Evolutionary conservation across 1,140 invertebrate species (phyloP).

Genomic region (Drosophila bipectinata): DNA sequence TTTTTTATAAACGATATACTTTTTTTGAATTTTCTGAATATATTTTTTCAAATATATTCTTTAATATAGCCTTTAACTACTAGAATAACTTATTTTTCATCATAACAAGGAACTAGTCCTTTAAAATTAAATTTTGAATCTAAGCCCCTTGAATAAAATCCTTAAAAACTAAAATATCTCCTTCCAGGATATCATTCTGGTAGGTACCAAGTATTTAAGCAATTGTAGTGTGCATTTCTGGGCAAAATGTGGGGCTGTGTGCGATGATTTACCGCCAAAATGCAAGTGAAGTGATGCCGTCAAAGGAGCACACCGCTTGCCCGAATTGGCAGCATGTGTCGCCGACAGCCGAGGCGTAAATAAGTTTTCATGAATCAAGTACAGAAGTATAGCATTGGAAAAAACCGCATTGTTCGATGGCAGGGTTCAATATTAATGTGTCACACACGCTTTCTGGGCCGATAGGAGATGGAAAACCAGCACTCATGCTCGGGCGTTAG

Average conservation of each 20-base stretch:
- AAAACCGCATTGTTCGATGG: conserved; percentile 23
- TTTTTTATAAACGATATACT: too few relatives aligned
- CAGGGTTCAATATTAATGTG: conserved; percentile 28
- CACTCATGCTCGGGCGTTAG: conserved; percentile 20
- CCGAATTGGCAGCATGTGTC: conserved; percentile 26
- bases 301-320: conserved; percentile 35
- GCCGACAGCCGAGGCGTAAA: conserved; percentile 34
- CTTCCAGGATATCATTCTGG: not conserved
- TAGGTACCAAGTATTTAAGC: not conserved
- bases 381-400: not conserved
- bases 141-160: too few relatives aligned
- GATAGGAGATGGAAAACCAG: not conserved
- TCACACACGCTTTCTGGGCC: conserved; percentile 18
- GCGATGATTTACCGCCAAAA: conserved; percentile 54
- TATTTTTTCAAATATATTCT: too few relatives aligned
- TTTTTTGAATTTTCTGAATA: too few relatives aligned
- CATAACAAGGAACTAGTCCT: too few relatives aligned
- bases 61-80: too few relatives aligned
- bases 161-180: too few relatives aligned
- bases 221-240: conserved; percentile 10
- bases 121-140: too few relatives aligned
- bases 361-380: conserved; percentile 22
- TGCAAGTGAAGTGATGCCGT: conserved; percentile 57
- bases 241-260: conserved; percentile 10
- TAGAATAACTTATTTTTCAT: too few relatives aligned